A percentile compares a stretch with the other conserved stretches of the same genome.
phyloP scores from a whole-genome alignment of 1,140 invertebrate species.

The Tigriopus japonicus region DNA sequence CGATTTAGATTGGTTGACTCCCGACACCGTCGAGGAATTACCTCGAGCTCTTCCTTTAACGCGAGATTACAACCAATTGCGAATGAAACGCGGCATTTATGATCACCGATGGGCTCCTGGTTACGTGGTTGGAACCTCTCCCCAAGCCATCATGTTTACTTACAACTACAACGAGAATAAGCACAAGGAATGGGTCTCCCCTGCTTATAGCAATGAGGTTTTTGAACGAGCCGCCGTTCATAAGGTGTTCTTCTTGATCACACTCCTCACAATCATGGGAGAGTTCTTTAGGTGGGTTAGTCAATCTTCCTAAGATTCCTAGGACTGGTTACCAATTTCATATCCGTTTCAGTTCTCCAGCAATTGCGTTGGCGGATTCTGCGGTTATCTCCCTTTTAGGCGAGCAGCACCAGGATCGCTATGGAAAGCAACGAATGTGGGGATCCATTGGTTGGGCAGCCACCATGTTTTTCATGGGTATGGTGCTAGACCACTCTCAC shows the following conservation, averaged over 20 bases:
- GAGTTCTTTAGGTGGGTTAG: slow-evolving; percentile 43
- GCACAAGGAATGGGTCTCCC: slow-evolving; percentile 53
- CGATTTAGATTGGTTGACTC: neutral
- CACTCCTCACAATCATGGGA: slow-evolving; percentile 79
- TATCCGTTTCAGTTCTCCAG: slow-evolving; percentile 56
- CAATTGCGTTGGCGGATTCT: slow-evolving; percentile 87
- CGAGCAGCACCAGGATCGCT: slow-evolving; percentile 69
- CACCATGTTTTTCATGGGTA: slow-evolving; percentile 96
- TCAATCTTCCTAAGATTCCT: neutral
- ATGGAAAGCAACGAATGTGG: slow-evolving; percentile 94
- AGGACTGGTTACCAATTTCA: neutral
- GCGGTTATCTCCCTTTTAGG: slow-evolving; percentile 65
- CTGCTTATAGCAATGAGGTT: slow-evolving; percentile 79
- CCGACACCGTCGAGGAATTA: neutral
- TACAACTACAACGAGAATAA: slow-evolving; percentile 6
- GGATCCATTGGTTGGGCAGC: slow-evolving; percentile 93
- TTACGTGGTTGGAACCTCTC: slow-evolving; percentile 1
- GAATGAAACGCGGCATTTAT: neutral
- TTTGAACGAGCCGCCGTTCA: slow-evolving; percentile 72
- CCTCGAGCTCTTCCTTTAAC: neutral
- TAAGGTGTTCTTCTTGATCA: slow-evolving; percentile 82
- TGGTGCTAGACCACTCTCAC: slow-evolving; percentile 89
- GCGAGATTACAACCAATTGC: neutral
- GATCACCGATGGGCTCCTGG: neutral
- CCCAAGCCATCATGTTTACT: slow-evolving; percentile 5